These are phyloP conservation scores for Notocelia uddmanniana DNA, from an alignment of 2,888 invertebrate species.

Conservation along the genomic window DNA sequence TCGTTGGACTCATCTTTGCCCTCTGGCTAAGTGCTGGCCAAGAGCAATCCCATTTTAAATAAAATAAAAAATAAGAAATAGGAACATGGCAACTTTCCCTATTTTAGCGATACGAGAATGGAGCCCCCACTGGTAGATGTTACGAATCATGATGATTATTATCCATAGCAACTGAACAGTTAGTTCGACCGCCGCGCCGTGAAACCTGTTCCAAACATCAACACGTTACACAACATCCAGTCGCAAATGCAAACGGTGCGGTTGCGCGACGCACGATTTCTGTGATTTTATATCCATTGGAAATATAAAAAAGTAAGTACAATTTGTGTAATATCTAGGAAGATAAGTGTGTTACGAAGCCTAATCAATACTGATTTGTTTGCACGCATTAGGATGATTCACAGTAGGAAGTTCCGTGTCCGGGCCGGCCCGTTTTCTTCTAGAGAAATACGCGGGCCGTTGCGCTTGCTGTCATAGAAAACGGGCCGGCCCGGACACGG, in stretches of 20 bases:
- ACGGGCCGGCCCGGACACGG: too few relatives aligned
- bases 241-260: neutral
- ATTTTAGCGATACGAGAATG: too few relatives aligned
- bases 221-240: neutral
- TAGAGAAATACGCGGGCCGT: too few relatives aligned
- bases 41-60: too few relatives aligned
- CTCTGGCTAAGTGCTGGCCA: too few relatives aligned
- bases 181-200: neutral
- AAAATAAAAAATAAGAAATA: too few relatives aligned
- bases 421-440: too few relatives aligned
- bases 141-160: neutral
- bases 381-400: too few relatives aligned
- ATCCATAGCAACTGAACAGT: constrained; percentile 1
- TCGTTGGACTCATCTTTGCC: too few relatives aligned
- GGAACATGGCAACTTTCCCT: too few relatives aligned
- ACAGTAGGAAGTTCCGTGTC: too few relatives aligned
- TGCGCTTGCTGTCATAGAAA: too few relatives aligned
- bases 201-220: constrained; percentile 19
- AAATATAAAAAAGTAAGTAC: neutral
- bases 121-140: neutral
- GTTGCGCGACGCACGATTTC: neutral
- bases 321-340: neutral
- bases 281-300: neutral
- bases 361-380: neutral
- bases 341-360: neutral